phyloP scores from a whole-genome alignment of 2,797 vertebrate genomes.

The Oophaga sylvatica region DNA sequence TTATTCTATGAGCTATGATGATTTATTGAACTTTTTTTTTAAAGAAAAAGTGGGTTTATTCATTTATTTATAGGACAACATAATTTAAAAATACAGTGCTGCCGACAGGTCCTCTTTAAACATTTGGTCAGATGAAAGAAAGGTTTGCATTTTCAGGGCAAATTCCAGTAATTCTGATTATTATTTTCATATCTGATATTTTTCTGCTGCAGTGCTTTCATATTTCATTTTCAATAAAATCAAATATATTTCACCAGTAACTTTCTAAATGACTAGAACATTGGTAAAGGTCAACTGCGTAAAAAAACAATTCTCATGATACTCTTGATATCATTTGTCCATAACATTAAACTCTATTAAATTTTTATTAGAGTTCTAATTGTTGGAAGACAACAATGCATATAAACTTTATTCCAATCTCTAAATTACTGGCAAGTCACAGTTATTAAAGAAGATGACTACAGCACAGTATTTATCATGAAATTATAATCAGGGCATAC shows the following conservation, averaged over 20 bases:
- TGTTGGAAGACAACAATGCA: slow-evolving; percentile 13
- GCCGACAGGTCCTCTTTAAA: too few species aligned
- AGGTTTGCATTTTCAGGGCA: too few species aligned
- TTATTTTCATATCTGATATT: not conserved
- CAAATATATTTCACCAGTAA: not conserved
- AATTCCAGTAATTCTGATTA: too few species aligned
- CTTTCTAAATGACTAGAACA: slow-evolving; percentile 9
- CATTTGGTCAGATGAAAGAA: too few species aligned
- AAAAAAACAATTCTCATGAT: not conserved
- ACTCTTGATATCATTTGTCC: slow-evolving; percentile 15
- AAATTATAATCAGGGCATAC: slow-evolving; percentile 21
- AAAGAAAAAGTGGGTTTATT: too few species aligned
- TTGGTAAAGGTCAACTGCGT: not conserved
- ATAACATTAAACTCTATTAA: slow-evolving; percentile 7
- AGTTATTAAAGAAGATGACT: slow-evolving; percentile 26
- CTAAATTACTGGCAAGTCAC: slow-evolving; percentile 25
- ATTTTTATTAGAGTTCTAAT: slow-evolving; percentile 14
- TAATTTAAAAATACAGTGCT: too few species aligned
- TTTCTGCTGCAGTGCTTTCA: not conserved
- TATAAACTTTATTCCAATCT: slow-evolving; percentile 32
- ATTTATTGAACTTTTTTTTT: too few species aligned
- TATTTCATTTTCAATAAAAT: not conserved
- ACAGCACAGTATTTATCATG: slow-evolving; percentile 32
- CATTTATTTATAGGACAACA: too few species aligned
- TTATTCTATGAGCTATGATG: too few species aligned